These are phyloP conservation scores for Lates japonicus DNA, from an alignment of 2,797 vertebrate genomes.

Conservation along the genomic window DNA sequence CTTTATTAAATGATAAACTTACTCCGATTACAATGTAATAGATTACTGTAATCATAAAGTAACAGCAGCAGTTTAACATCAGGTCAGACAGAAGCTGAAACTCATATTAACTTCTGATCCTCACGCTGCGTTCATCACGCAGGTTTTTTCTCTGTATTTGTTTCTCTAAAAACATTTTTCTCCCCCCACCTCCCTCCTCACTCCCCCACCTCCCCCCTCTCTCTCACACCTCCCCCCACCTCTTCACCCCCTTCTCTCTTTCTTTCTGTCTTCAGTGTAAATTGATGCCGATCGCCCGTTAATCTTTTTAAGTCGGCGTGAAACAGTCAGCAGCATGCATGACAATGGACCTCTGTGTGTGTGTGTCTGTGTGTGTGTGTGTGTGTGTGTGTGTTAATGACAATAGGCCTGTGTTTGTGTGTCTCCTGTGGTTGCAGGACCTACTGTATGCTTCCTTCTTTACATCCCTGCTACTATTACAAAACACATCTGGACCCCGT, in stretches of 20 bases:
- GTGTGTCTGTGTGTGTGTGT: slow-evolving; percentile 28
- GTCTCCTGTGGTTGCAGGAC: slow-evolving; percentile 29
- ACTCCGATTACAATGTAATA: too few species aligned
- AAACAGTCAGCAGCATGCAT: slow-evolving; percentile 72
- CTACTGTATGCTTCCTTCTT: slow-evolving; percentile 48
- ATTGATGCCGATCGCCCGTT: slow-evolving; percentile 62
- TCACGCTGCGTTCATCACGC: background rate
- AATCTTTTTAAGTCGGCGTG: slow-evolving; percentile 65
- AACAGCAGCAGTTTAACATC: too few species aligned
- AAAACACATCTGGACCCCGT: slow-evolving; percentile 50
- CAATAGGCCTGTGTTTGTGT: slow-evolving; percentile 23
- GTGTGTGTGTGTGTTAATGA: slow-evolving; percentile 8
- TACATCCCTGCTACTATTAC: slow-evolving; percentile 50
- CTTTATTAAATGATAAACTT: too few species aligned
- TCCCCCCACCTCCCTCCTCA: background rate
- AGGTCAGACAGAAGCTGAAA: too few species aligned
- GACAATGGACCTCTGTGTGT: slow-evolving; percentile 56
- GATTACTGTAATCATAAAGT: too few species aligned
- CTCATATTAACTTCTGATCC: background rate
- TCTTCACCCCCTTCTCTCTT: slow-evolving; percentile 17
- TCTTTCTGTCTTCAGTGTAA: slow-evolving; percentile 47
- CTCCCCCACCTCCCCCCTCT: background rate
- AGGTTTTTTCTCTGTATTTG: background rate
- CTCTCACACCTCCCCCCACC: too few species aligned
- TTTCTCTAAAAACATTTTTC: background rate